Evolutionary conservation across 2,113 vertebrate genomes (phyloP).

Genomic region (Cygnus atratus): DNA sequence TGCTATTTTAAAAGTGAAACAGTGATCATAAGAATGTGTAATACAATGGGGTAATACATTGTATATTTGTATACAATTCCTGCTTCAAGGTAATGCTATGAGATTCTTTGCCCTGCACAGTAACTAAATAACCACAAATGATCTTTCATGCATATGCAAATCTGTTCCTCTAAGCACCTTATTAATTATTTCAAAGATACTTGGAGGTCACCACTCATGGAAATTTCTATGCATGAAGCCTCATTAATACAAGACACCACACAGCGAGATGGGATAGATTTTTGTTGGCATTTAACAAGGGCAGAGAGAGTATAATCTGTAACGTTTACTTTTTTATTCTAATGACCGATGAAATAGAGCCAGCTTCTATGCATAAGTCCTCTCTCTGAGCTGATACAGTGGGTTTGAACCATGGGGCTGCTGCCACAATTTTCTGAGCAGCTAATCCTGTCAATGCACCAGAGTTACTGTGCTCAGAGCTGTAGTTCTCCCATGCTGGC

Average conservation of each 20-base stretch:
- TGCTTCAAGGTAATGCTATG: conserved; percentile 7
- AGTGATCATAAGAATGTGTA: neutral
- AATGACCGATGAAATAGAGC: conserved; percentile 18
- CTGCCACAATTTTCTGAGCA: neutral
- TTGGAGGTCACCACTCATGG: conserved; percentile 75
- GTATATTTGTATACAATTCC: conserved; percentile 2
- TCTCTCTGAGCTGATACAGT: neutral
- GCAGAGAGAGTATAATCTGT: conserved; percentile 42
- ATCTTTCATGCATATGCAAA: conserved; percentile 76
- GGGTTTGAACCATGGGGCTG: neutral
- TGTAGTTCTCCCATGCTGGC: neutral
- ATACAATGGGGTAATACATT: neutral
- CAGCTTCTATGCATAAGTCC: neutral
- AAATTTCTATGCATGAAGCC: conserved; percentile 70
- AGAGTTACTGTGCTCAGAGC: neutral
- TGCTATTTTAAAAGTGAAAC: neutral
- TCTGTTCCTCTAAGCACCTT: conserved; percentile 71
- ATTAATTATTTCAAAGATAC: conserved; percentile 81
- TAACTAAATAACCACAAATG: conserved; percentile 65
- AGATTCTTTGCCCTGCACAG: conserved; percentile 48
- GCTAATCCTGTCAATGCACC: conserved; percentile 10
- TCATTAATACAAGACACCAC: conserved; percentile 73
- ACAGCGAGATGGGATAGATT: conserved; percentile 47
- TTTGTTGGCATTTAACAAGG: conserved; percentile 59
- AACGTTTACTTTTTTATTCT: conserved; percentile 23